Percentiles rank a stretch among this genome's conserved stretches.
phyloP scores from a whole-genome alignment of 1,140 invertebrate species.

The Leptinotarsa texana region DNA sequence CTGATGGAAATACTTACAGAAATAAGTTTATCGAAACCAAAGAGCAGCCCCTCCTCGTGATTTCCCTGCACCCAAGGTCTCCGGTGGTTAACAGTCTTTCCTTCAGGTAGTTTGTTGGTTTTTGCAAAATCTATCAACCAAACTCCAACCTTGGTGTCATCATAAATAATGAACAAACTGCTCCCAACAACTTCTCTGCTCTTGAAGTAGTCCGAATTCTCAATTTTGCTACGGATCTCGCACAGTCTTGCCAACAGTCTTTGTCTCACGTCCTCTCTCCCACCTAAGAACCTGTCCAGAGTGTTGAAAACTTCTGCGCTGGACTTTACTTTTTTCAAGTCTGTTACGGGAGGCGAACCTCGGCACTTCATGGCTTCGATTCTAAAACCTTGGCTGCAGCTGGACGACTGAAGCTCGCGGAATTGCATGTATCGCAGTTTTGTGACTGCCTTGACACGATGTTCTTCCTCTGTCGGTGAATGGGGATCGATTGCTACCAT shows the following conservation, averaged over 20 bases:
- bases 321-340: slow-evolving; percentile 78
- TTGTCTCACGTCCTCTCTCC: slow-evolving; percentile 66
- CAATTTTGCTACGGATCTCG: slow-evolving; percentile 77
- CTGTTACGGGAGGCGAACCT: slow-evolving; percentile 73
- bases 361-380: slow-evolving; percentile 93
- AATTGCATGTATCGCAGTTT: slow-evolving; percentile 96
- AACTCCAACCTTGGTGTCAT: slow-evolving; percentile 80
- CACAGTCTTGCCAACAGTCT: slow-evolving; percentile 75
- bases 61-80: slow-evolving; percentile 84
- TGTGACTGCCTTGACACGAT: slow-evolving; percentile 77
- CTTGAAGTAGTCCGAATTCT: slow-evolving; percentile 85
- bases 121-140: slow-evolving; percentile 98
- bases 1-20: slow-evolving; percentile 51
- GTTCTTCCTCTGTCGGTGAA: slow-evolving; percentile 84
- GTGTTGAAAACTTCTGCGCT: slow-evolving; percentile 77
- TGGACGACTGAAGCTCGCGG: slow-evolving; percentile 90
- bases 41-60: slow-evolving; percentile 92
- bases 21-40: slow-evolving; percentile 86
- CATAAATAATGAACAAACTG: slow-evolving; percentile 92
- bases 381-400: slow-evolving; percentile 88
- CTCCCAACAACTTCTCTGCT: slow-evolving; percentile 93
- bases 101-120: slow-evolving; percentile 75
- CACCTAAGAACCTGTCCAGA: slow-evolving; percentile 77
- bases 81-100: slow-evolving; percentile 74
- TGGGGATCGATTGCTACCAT: slow-evolving; percentile 91